phyloP scores from a whole-genome alignment of 2,888 invertebrate genomes.

The Ormyrus rosae region DNA sequence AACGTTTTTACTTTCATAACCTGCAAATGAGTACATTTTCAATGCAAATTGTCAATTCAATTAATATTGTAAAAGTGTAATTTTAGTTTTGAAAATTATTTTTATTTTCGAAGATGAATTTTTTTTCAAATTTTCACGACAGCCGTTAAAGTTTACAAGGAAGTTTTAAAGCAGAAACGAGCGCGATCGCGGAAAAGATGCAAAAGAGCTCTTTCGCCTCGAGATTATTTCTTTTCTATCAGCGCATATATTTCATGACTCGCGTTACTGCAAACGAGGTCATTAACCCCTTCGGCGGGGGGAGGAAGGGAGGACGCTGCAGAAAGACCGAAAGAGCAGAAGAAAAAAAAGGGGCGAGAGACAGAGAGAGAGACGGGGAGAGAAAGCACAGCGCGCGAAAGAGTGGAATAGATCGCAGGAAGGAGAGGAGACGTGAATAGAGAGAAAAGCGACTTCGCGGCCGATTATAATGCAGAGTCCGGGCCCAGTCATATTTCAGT shows the following conservation, averaged over 20 bases:
- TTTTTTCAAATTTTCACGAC: too few relatives aligned
- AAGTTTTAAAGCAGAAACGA: too few relatives aligned
- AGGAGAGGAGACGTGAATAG: conserved; percentile 50
- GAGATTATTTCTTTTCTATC: conserved; percentile 27
- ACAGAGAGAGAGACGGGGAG: neutral
- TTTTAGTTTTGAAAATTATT: too few relatives aligned
- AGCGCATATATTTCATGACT: conserved; percentile 17
- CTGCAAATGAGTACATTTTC: too few relatives aligned
- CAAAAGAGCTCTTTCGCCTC: neutral
- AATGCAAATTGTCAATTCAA: too few relatives aligned
- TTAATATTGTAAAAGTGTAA: too few relatives aligned
- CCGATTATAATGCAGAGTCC: conserved; percentile 73
- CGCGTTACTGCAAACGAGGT: conserved; percentile 20
- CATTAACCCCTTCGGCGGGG: conserved; percentile 28
- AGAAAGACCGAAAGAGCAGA: neutral
- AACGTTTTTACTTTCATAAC: too few relatives aligned
- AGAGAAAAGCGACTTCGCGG: conserved; percentile 54
- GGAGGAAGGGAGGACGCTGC: neutral
- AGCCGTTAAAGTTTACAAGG: too few relatives aligned
- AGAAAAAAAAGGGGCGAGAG: neutral
- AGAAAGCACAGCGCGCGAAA: neutral
- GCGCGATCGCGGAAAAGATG: too few relatives aligned
- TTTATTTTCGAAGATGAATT: too few relatives aligned
- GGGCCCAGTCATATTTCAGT: conserved; percentile 69
- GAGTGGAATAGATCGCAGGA: conserved; percentile 24